A percentile compares a stretch with the other conserved stretches of the same genome.
phyloP scores from a whole-genome alignment of 2,797 vertebrate species.

The Luscinia megarhynchos region DNA sequence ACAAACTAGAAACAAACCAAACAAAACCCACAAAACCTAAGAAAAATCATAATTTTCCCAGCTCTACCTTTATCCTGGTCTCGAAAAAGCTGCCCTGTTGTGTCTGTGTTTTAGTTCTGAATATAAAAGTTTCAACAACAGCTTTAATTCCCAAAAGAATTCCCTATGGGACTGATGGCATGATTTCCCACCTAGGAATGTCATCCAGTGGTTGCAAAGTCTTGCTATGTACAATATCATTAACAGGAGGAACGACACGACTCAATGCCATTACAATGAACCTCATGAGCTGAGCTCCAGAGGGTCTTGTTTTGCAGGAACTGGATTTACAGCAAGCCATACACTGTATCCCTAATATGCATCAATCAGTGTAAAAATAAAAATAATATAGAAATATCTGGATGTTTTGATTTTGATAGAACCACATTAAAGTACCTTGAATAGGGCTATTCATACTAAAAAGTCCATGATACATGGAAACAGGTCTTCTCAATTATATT shows the following conservation, averaged over 20 bases:
- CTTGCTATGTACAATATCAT: background rate
- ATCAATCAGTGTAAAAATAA: background rate
- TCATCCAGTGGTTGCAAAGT: background rate
- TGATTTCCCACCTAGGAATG: slow-evolving; percentile 10
- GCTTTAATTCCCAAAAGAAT: background rate
- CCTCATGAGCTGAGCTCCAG: background rate
- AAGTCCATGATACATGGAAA: background rate
- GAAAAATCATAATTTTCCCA: background rate
- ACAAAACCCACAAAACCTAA: background rate
- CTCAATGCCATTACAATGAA: too few relatives aligned
- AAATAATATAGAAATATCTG: background rate
- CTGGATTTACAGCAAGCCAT: background rate
- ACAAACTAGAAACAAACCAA: background rate
- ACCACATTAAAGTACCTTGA: slow-evolving; percentile 23
- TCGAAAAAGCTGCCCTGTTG: background rate
- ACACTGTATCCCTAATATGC: background rate
- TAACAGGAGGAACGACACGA: background rate
- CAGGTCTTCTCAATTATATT: slow-evolving; percentile 51
- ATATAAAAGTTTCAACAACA: background rate
- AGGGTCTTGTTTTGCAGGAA: background rate
- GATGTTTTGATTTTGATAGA: background rate
- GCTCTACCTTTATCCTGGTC: background rate
- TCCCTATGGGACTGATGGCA: background rate
- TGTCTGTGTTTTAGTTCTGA: background rate
- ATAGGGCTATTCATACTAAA: slow-evolving; percentile 28